Conservation (phyloP, 2,113 vertebrate species). For the Aegotheles bennettii region DNA sequence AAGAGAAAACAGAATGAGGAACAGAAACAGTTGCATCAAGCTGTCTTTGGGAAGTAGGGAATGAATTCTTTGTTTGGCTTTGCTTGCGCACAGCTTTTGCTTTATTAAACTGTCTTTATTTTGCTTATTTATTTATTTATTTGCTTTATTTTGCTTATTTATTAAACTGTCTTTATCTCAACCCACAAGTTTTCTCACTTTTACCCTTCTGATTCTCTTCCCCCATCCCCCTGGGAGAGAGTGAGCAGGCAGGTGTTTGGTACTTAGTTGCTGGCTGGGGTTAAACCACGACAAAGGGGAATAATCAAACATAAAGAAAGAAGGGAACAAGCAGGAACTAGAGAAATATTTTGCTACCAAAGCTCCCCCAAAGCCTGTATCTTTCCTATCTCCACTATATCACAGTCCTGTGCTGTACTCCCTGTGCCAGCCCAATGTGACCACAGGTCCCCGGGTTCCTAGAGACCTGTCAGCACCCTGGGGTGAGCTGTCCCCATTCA, state of each 20-base stretch:
- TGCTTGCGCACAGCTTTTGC: too few relatives aligned
- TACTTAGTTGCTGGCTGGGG: too few relatives aligned
- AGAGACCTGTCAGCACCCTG: not conserved
- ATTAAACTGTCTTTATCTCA: too few relatives aligned
- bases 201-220: too few relatives aligned
- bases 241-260: too few relatives aligned
- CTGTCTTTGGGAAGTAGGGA: not conserved
- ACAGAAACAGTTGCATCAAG: constrained; percentile 26
- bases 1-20: constrained; percentile 36
- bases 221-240: too few relatives aligned
- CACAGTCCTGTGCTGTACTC: not conserved
- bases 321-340: not conserved
- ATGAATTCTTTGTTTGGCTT: too few relatives aligned
- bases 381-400: not conserved
- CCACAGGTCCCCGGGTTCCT: not conserved
- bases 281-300: not conserved
- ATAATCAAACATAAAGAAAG: not conserved
- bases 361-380: not conserved
- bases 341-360: not conserved
- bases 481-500: not conserved
- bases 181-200: too few relatives aligned
- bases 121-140: too few relatives aligned
- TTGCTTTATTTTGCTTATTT: too few relatives aligned
- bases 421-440: not conserved
- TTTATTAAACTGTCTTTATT: too few relatives aligned